A percentile compares a stretch with the other conserved stretches of the same genome.
Evolutionary conservation across 1,140 invertebrate genomes (phyloP).

Genomic region (Phthorimaea operculella): DNA sequence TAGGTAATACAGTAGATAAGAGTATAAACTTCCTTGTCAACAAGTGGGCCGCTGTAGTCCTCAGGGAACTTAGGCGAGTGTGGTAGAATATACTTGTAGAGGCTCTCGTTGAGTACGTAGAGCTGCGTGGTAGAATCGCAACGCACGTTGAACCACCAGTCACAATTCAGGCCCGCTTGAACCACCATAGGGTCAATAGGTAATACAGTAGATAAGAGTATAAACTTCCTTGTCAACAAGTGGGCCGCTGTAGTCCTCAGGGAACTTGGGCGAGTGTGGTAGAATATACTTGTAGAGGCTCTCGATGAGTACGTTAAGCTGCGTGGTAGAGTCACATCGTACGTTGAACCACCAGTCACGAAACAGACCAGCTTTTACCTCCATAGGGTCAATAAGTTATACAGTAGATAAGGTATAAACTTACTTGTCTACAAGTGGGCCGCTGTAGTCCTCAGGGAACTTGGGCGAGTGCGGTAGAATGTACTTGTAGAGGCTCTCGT

Average conservation of each 20-base stretch:
- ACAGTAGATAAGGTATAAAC: too few species aligned
- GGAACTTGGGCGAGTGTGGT: conserved; percentile 85
- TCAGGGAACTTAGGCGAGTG: conserved; percentile 87
- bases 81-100: conserved; percentile 89
- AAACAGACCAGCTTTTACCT: conserved; percentile 82
- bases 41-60: too few species aligned
- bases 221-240: conserved; percentile 78
- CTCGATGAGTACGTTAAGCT: conserved; percentile 88
- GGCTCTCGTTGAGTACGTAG: conserved; percentile 87
- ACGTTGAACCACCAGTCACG: conserved; percentile 96
- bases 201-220: too few species aligned
- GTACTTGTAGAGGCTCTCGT: conserved; percentile 88
- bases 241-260: conserved; percentile 87
- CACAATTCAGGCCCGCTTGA: conserved; percentile 83
- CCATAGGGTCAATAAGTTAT: too few species aligned
- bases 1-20: too few species aligned
- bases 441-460: conserved; percentile 88
- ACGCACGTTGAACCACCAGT: conserved; percentile 93
- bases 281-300: conserved; percentile 88
- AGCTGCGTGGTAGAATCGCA: conserved; percentile 84
- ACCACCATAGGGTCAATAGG: too few species aligned
- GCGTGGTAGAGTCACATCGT: conserved; percentile 81
- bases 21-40: too few species aligned
- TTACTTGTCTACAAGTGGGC: conserved; percentile 83
- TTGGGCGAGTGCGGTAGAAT: conserved; percentile 85